Evolutionary conservation across 1,140 invertebrate genomes (phyloP), one percentile per base, ranked within the genome.

Genomic region (Cylas formicarius): DNA sequence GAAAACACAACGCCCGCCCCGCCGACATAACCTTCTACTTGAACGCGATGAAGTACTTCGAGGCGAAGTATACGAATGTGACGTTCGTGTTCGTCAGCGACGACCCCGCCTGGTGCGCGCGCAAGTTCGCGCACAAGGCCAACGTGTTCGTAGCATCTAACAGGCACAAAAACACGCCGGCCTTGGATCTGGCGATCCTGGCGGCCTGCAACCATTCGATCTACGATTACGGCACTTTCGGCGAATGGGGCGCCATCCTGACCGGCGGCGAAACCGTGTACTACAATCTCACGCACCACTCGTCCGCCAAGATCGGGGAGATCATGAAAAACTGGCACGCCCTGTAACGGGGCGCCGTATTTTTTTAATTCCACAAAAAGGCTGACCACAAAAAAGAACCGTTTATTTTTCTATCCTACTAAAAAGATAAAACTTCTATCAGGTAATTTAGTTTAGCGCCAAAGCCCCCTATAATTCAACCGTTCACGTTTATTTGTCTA

Each of bases 211-310:
- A 82, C 63, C 80, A 83, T 53, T 73, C 74, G 46, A 76, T 84
- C 35, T 78, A 81, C 50, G 77, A 80, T 57, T 77, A 80, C 24
- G 81, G 81, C 8, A 81, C 79, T 8, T 84, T 77, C 50, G 80
- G 80, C 5, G 77, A 78, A 44, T 82, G 80, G 71, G 77, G 74
- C 2, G 79, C 78, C 2, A 76, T 81, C 54, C 60, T 82, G 26
- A 71, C 75, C 33, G 73, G 72, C 3, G 79, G 80, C 7, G 74
- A 78, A 47, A 76, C 75, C 0, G 57, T 78, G 5, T 69, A 72
- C 44, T 75, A 74, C 56, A 76, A 76, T 60, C 63, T 76, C 33
- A 73, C 68, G 32, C 59, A 69, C 26, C 71, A 75, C 58, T 73
- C 73, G 50, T 72, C 72, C 17, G 65, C 69, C 27, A 59, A 70